Conservation (phyloP, 2,797 vertebrate species). For the Emys orbicularis region DNA sequence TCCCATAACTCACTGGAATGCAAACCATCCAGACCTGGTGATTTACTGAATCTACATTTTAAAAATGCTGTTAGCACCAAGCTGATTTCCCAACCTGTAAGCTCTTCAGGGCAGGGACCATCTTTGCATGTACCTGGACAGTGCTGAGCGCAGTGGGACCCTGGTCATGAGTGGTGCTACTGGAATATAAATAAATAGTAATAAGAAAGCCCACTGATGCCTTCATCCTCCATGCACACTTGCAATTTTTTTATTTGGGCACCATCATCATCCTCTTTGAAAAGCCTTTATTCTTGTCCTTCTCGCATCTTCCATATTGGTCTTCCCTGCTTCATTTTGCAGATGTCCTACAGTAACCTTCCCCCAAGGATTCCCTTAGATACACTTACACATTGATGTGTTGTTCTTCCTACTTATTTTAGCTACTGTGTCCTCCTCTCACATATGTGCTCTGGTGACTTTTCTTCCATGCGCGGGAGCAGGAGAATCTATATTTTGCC, state of each 20-base stretch:
- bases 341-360: background rate
- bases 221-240: background rate
- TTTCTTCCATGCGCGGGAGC: background rate
- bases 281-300: background rate
- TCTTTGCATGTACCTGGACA: slow-evolving; percentile 12
- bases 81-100: slow-evolving; percentile 61
- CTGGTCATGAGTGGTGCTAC: slow-evolving; percentile 21
- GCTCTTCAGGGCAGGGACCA: slow-evolving; percentile 38
- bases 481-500: background rate
- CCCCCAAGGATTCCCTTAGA: background rate
- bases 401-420: background rate
- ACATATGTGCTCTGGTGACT: background rate
- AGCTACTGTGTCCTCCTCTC: fast-evolving
- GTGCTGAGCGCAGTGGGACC: slow-evolving; percentile 54
- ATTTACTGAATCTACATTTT: slow-evolving; percentile 52
- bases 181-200: background rate
- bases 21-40: slow-evolving; percentile 50
- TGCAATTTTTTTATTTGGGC: background rate
- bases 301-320: background rate
- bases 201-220: background rate
- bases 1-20: slow-evolving; percentile 1
- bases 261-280: background rate
- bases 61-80: slow-evolving; percentile 52
- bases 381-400: background rate
- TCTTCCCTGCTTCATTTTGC: background rate